Base-by-base conservation (phyloP, 2,888 invertebrate species). In the Xylocampa areola region DNA sequence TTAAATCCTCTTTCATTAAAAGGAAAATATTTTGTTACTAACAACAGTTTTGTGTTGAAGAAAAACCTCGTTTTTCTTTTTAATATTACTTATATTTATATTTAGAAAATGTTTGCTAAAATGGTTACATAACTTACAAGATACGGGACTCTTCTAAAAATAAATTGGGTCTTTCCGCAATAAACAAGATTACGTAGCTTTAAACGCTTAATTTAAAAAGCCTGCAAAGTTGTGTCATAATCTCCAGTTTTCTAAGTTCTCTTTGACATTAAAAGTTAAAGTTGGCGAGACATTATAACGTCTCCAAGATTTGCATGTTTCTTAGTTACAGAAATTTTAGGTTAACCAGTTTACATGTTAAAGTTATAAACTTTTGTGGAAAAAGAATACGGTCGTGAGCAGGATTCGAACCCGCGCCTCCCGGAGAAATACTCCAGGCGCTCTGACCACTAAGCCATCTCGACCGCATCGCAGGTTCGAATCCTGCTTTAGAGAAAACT, bases 191-290 rank as follows among this genome's bases (percentile, higher is more conserved):
- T 43, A 57, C 33, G 51, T 39, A 37, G 52, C 33, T 19, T 37
- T 32, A 52, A 69, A 52, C 45, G 35, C 7, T 69, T 57, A 45
- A 52, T 52, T 55, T 52, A 27, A 68, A 52, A 49, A 11, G 21
- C 8, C 4, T 14, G 50, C 25, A 23, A 63, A 63, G 35, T 49
- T 63, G 2, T 19, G 21, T 36, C 2, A 52, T 48, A 51, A 40
- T 45, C 30, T 44, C 5, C 10, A 33, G 27, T 32, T 37, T 51
- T 19, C 13, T n/a, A 29, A 35, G 32, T 25, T 35, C 23, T 52
- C 29, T 33, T 32, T 17, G 13, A 33, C 41, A 55, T 68, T 48
- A 51, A 6, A 11, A 48, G 19, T 30, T 41, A 17, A 17, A 45
- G 33, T 29, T 45, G 1, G 10, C 16, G 7, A 7, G 16, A 19